Evolutionary conservation across 2,888 invertebrate species (phyloP).

Genomic region (Drosophila melanosoma): DNA sequence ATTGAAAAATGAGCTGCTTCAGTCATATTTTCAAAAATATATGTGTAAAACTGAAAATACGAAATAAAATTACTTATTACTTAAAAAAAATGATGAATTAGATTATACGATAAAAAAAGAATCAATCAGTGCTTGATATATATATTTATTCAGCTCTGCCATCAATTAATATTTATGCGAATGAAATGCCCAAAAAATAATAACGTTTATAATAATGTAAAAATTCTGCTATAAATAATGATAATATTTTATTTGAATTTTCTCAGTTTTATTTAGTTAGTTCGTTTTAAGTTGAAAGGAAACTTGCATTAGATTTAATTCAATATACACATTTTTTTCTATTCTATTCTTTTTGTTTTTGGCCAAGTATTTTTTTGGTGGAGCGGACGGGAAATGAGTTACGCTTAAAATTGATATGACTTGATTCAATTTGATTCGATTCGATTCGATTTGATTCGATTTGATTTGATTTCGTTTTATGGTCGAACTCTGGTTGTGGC

Average conservation of each 20-base stretch:
- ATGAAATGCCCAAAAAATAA: not conserved
- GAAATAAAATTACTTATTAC: not conserved
- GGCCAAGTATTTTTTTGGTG: not conserved
- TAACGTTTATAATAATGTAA: not conserved
- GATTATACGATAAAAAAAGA: not conserved
- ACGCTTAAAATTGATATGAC: conserved; percentile 46
- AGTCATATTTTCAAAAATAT: no score
- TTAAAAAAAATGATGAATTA: not conserved
- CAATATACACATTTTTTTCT: not conserved
- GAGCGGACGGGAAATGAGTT: conserved; percentile 32
- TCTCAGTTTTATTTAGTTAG: not conserved
- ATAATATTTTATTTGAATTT: not conserved
- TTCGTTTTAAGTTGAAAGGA: not conserved
- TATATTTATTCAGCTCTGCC: not conserved
- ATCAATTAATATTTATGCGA: not conserved
- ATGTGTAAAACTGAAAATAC: no score
- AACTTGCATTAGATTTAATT: not conserved
- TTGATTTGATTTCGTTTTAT: conserved; percentile 52
- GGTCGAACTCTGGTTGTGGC: not conserved
- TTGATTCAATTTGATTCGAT: conserved; percentile 53
- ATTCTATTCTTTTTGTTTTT: not conserved
- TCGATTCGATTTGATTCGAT: conserved; percentile 51
- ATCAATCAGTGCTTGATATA: not conserved
- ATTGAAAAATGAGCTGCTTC: not conserved
- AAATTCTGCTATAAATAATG: not conserved